These are phyloP conservation scores for Pristionchus fissidentatus DNA, from an alignment of 2,888 invertebrate species.

Conservation along the genomic window DNA sequence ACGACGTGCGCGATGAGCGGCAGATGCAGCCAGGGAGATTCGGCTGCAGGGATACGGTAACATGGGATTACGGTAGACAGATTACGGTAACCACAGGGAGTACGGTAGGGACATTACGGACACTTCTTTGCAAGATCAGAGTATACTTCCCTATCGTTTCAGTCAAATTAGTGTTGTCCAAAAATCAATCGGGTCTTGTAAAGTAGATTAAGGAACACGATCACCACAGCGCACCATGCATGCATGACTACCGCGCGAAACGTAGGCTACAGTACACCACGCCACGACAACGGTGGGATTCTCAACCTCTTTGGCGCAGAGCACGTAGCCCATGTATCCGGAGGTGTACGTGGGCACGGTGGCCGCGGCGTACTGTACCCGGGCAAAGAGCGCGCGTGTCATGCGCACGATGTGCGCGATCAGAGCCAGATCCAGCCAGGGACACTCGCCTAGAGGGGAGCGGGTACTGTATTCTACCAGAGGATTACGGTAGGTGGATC, in stretches of 20 bases:
- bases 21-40: slow-evolving; percentile 84
- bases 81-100: not conserved
- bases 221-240: slow-evolving; percentile 7
- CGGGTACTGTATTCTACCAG: no score
- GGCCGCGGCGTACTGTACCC: slow-evolving; percentile 85
- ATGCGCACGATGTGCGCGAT: slow-evolving; percentile 82
- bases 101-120: not conserved
- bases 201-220: not conserved
- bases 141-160: no score
- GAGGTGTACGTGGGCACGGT: slow-evolving; percentile 95
- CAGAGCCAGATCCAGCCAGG: slow-evolving; percentile 84
- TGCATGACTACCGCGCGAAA: not conserved
- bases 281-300: not conserved
- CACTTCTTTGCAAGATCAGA: no score
- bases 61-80: not conserved
- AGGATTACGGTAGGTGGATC: not conserved
- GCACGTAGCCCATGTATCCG: slow-evolving; percentile 93
- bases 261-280: not conserved
- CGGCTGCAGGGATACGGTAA: slow-evolving; percentile 79
- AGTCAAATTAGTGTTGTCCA: no score
- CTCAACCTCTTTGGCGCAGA: slow-evolving; percentile 84
- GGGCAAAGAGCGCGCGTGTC: slow-evolving; percentile 83
- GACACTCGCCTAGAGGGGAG: slow-evolving; percentile 83
- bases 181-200: no score
- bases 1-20: slow-evolving; percentile 86